phyloP scores from a whole-genome alignment of 2,888 invertebrate genomes.

The Phasia obesa region DNA sequence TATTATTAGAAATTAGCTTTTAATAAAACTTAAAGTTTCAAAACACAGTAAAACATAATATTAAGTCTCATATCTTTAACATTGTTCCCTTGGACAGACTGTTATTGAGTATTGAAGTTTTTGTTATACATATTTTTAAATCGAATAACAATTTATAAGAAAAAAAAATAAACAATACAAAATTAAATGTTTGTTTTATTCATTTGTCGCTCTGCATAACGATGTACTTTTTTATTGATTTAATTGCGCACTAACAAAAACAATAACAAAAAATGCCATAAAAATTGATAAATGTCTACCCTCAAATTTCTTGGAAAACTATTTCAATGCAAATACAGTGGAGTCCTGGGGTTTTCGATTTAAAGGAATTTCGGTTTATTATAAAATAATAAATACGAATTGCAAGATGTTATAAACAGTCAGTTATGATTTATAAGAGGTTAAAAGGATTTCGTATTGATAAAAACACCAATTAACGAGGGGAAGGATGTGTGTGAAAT shows the following conservation, averaged over 20 bases:
- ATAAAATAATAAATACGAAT: no score
- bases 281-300: constrained; percentile 38
- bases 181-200: constrained; percentile 36
- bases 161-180: constrained; percentile 28
- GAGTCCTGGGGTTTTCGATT: no score
- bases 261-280: constrained; percentile 11
- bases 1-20: no score
- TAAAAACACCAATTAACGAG: no score
- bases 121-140: constrained; percentile 2
- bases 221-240: constrained; percentile 41
- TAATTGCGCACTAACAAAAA: constrained; percentile 43
- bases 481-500: no score
- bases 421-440: no score
- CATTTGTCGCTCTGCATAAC: constrained; percentile 32
- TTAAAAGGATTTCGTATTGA: no score
- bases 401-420: no score
- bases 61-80: background rate
- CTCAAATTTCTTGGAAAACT: constrained; percentile 44
- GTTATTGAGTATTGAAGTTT: constrained; percentile 7
- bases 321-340: background rate
- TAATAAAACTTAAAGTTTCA: background rate
- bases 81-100: background rate
- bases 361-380: no score
- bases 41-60: background rate
- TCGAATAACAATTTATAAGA: constrained; percentile 25